phyloP scores from a whole-genome alignment of 2,888 invertebrate species.

The Brachynemurus nebulosus region DNA sequence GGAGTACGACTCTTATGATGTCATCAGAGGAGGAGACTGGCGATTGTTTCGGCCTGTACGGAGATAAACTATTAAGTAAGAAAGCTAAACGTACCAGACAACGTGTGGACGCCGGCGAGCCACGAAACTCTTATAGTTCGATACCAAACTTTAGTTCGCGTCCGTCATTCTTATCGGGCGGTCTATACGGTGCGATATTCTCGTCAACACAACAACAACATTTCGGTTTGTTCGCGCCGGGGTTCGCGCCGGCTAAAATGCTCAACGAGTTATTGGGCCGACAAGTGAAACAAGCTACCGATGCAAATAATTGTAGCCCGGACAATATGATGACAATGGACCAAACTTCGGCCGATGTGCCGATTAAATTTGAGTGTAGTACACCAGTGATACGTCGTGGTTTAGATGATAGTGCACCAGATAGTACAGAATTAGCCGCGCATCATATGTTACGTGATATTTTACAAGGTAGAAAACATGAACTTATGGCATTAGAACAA shows the following conservation, averaged over 20 bases:
- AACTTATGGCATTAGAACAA: slow-evolving; percentile 56
- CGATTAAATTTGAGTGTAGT: slow-evolving; percentile 30
- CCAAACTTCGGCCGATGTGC: slow-evolving; percentile 27
- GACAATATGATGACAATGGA: slow-evolving; percentile 35
- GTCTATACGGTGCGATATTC: slow-evolving; percentile 79
- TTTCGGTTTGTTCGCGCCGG: slow-evolving; percentile 69
- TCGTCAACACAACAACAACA: slow-evolving; percentile 50
- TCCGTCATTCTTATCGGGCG: slow-evolving; percentile 71
- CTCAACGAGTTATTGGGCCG: slow-evolving; percentile 78
- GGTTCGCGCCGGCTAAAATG: slow-evolving; percentile 83
- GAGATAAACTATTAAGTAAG: slow-evolving; percentile 75
- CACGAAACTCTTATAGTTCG: slow-evolving; percentile 82
- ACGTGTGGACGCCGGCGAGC: slow-evolving; percentile 93
- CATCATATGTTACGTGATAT: slow-evolving; percentile 85
- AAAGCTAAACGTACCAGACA: slow-evolving; percentile 88
- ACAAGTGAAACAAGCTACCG: slow-evolving; percentile 57
- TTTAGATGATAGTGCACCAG: slow-evolving; percentile 40
- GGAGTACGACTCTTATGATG: slow-evolving; percentile 79
- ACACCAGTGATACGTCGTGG: slow-evolving; percentile 22
- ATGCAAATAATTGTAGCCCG: slow-evolving; percentile 36
- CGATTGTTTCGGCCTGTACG: slow-evolving; percentile 80
- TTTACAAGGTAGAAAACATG: slow-evolving; percentile 72
- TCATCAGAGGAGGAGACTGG: slow-evolving; percentile 93
- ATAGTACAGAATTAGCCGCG: slow-evolving; percentile 36
- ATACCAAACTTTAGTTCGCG: slow-evolving; percentile 63